These are phyloP conservation scores for Tetramorium parvispinum DNA, from an alignment of 1,140 invertebrate species.

Conservation along the genomic window DNA sequence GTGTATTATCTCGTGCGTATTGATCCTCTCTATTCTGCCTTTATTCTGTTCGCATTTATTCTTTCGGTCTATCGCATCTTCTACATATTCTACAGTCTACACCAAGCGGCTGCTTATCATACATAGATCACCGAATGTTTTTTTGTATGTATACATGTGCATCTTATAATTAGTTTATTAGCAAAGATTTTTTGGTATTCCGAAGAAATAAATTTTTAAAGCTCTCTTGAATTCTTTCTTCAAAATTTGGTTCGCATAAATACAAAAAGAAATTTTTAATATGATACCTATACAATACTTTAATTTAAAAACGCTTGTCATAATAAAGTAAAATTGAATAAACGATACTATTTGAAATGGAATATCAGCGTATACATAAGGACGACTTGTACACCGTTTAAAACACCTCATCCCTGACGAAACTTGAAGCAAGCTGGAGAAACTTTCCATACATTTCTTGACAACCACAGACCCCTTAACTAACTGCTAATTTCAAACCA, in stretches of 20 bases:
- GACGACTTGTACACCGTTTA: not conserved
- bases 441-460: conserved; percentile 56
- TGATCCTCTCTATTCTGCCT: too few relatives aligned
- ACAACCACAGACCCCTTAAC: conserved; percentile 37
- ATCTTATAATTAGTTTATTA: not conserved
- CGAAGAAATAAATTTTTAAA: not conserved
- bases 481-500: conserved; percentile 50
- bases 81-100: too few relatives aligned
- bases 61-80: too few relatives aligned
- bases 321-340: conserved; percentile 23
- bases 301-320: not conserved
- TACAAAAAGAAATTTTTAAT: not conserved
- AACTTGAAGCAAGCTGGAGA: conserved; percentile 14
- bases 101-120: not conserved
- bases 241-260: not conserved
- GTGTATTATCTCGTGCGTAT: too few relatives aligned
- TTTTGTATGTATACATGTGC: too few relatives aligned
- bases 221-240: not conserved
- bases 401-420: not conserved
- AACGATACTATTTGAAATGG: conserved; percentile 4
- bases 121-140: not conserved
- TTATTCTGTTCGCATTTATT: too few relatives aligned
- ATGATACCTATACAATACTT: not conserved
- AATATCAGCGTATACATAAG: not conserved
- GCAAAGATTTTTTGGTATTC: not conserved